phyloP scores from a whole-genome alignment of 2,888 invertebrate species.

The Sepioteuthis lessoniana region DNA sequence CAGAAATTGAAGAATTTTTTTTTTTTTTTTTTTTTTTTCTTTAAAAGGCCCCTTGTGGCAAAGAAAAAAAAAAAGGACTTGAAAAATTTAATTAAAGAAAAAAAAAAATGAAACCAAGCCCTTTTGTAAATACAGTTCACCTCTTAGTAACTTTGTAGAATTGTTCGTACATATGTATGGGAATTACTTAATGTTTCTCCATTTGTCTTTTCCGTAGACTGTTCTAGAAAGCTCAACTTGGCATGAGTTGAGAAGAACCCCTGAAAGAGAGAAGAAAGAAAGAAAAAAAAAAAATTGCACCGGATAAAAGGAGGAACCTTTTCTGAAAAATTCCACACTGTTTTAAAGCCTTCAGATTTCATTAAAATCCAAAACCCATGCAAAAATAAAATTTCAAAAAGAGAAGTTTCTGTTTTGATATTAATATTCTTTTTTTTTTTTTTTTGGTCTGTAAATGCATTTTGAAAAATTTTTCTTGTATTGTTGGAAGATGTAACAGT shows the following conservation, averaged over 20 bases:
- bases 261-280: not conserved
- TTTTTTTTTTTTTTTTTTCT: too few relatives aligned
- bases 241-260: not conserved
- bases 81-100: not conserved
- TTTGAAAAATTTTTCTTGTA: not conserved
- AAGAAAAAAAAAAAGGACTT: not conserved
- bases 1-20: not conserved
- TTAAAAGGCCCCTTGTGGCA: not conserved
- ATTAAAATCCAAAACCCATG: conserved; percentile 20
- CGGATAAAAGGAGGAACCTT: not conserved
- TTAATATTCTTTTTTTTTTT: too few relatives aligned
- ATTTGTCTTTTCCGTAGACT: not conserved
- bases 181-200: not conserved
- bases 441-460: not conserved
- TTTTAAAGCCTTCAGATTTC: not conserved
- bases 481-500: too few relatives aligned
- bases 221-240: not conserved
- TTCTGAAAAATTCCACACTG: not conserved
- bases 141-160: conserved; percentile 17
- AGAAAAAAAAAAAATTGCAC: not conserved
- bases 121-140: too few relatives aligned
- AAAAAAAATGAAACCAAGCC: not conserved
- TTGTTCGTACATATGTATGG: not conserved
- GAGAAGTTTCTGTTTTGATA: not conserved
- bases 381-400: not conserved